A percentile compares a stretch with the other conserved stretches of the same genome.
phyloP scores from a whole-genome alignment of 2,113 vertebrate genomes.

The Tragelaphus imberbis region DNA sequence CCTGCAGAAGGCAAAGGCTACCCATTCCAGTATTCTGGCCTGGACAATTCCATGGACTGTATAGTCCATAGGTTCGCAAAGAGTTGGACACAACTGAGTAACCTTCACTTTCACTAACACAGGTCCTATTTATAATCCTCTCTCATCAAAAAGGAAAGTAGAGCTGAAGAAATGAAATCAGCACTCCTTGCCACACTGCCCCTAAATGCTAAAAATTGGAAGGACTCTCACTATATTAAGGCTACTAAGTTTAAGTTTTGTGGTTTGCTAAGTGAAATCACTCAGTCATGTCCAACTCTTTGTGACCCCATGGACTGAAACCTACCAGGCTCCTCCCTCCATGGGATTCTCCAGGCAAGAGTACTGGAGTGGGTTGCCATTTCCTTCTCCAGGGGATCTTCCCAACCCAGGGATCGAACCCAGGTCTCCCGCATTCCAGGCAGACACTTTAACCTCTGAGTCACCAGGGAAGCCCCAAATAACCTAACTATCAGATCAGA shows the following conservation, averaged over 20 bases:
- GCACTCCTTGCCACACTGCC: neutral
- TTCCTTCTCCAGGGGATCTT: no score
- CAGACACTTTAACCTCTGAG: no score
- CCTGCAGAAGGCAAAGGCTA: neutral
- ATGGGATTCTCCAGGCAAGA: no score
- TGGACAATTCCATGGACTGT: neutral
- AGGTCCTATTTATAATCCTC: neutral
- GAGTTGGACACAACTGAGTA: neutral
- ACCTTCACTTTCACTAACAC: neutral
- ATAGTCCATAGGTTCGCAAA: neutral
- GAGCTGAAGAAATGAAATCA: neutral
- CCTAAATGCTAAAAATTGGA: neutral
- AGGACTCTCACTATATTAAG: neutral
- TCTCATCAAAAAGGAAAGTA: neutral
- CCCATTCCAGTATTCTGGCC: neutral
- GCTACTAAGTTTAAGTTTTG: neutral
- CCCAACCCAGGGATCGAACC: no score
- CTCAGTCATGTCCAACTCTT: fast-evolving
- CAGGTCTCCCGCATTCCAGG: no score
- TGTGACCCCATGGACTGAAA: no score
- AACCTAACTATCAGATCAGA: neutral
- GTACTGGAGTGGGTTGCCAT: no score
- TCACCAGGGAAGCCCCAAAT: neutral
- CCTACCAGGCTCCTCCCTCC: no score
- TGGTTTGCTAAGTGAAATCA: no score